A percentile compares a stretch with the other conserved stretches of the same genome.
These are phyloP conservation scores for Coregonus sp. DNA, from an alignment of 2,797 vertebrate genomes.

Conservation along the genomic window DNA sequence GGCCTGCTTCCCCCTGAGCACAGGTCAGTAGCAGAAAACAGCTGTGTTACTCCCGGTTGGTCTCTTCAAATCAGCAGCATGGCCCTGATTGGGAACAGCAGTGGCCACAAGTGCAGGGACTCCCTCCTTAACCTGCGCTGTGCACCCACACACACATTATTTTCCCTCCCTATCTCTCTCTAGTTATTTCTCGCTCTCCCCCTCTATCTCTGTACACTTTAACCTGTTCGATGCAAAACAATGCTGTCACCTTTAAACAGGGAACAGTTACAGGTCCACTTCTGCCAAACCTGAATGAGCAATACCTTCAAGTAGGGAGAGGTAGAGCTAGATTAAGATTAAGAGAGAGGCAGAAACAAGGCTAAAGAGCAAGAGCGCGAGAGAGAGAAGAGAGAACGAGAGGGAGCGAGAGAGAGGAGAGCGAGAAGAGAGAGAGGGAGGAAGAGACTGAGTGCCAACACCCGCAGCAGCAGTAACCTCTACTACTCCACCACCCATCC, in stretches of 20 bases:
- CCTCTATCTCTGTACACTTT: not conserved
- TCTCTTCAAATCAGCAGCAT: slow-evolving; percentile 7
- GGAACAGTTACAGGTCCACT: not conserved
- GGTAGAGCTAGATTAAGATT: not conserved
- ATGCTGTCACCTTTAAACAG: not conserved
- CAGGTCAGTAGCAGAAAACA: not conserved
- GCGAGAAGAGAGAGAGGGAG: not conserved
- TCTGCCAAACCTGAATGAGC: not conserved
- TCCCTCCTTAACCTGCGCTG: not conserved
- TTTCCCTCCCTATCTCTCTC: not conserved
- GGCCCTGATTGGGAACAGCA: slow-evolving; percentile 16
- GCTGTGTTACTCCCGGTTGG: slow-evolving; percentile 17
- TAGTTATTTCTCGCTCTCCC: not conserved
- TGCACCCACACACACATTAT: too few relatives aligned
- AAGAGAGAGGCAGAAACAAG: not conserved
- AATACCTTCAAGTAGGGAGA: not conserved
- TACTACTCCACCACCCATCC: not conserved
- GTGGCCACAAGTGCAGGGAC: slow-evolving; percentile 5
- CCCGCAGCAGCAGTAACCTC: not conserved
- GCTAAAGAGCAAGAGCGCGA: not conserved
- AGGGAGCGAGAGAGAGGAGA: not conserved
- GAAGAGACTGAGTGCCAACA: too few relatives aligned
- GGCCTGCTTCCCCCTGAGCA: not conserved
- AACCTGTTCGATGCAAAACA: not conserved
- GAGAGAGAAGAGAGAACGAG: not conserved